Evolutionary conservation across 1,140 invertebrate genomes (phyloP).

Genomic region (Neodiprion lecontei): DNA sequence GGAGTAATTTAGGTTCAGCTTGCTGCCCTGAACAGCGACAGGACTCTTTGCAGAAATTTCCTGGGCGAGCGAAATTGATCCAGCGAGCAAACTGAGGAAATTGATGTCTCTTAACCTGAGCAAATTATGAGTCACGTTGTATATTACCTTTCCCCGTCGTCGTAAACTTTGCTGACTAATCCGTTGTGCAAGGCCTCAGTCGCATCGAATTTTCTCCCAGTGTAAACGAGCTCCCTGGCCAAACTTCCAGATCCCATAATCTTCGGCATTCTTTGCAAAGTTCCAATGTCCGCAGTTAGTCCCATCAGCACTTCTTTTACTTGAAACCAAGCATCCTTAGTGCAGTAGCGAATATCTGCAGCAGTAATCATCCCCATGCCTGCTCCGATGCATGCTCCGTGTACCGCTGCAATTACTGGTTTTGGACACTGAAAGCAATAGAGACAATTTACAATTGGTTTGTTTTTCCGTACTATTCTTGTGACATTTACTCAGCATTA

Average conservation of each 20-base stretch:
- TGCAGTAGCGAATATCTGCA: constrained; percentile 92
- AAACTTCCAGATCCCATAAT: constrained; percentile 88
- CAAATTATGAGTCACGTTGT: neutral
- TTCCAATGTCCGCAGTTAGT: constrained; percentile 94
- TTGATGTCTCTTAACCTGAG: constrained; percentile 1
- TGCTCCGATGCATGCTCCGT: constrained; percentile 89
- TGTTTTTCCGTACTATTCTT: constrained; percentile 17
- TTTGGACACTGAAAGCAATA: constrained; percentile 73
- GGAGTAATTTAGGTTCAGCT: constrained; percentile 84
- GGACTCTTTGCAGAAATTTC: constrained; percentile 91
- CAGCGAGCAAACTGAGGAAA: constrained; percentile 70
- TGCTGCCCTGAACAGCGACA: constrained; percentile 91
- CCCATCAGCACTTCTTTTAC: constrained; percentile 89
- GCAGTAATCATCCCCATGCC: constrained; percentile 87
- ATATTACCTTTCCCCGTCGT: constrained; percentile 72
- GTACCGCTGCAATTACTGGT: constrained; percentile 88
- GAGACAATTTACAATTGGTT: constrained; percentile 20
- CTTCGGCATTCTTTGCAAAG: constrained; percentile 93
- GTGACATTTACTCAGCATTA: constrained; percentile 9
- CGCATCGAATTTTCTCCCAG: constrained; percentile 81
- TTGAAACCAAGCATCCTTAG: constrained; percentile 91
- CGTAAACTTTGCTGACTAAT: constrained; percentile 78
- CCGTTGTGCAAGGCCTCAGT: constrained; percentile 81
- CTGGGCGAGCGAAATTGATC: constrained; percentile 76
- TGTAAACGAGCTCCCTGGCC: constrained; percentile 86